These are phyloP conservation scores for Chrysina gloriosa DNA, from an alignment of 2,888 invertebrate species.

Conservation along the genomic window DNA sequence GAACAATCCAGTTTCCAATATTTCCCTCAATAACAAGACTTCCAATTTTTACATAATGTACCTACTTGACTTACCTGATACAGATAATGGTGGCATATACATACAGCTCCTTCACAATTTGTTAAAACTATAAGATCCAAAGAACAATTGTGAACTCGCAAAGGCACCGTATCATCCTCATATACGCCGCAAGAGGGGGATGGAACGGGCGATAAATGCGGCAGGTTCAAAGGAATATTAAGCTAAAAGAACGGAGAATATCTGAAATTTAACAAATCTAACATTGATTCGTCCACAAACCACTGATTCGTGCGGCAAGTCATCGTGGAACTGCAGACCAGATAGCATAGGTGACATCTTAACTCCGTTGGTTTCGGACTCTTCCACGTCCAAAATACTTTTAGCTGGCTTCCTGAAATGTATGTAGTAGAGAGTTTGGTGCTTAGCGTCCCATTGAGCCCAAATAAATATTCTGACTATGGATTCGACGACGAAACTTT, in stretches of 20 bases:
- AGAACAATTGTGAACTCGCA: slow-evolving; percentile 84
- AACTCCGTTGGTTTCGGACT: slow-evolving; percentile 71
- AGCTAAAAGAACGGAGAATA: slow-evolving; percentile 69
- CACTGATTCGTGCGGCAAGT: slow-evolving; percentile 88
- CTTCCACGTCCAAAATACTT: slow-evolving; percentile 74
- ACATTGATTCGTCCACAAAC: slow-evolving; percentile 67
- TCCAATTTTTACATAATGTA: background rate
- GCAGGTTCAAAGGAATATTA: slow-evolving; percentile 86
- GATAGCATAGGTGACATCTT: slow-evolving; percentile 80
- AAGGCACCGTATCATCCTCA: slow-evolving; percentile 84
- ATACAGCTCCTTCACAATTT: slow-evolving; percentile 78
- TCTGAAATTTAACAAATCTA: background rate
- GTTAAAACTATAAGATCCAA: slow-evolving; percentile 83
- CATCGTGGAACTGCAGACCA: slow-evolving; percentile 87
- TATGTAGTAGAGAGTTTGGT: slow-evolving; percentile 86
- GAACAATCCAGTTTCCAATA: no score
- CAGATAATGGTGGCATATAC: slow-evolving; percentile 85
- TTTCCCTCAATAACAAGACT: no score
- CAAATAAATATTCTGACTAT: slow-evolving; percentile 81
- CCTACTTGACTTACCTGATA: slow-evolving; percentile 69
- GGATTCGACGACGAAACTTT: slow-evolving; percentile 62
- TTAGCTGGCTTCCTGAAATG: slow-evolving; percentile 79
- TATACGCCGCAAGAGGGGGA: slow-evolving; percentile 73
- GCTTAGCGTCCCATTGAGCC: slow-evolving; percentile 87
- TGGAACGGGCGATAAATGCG: slow-evolving; percentile 71